Evolutionary conservation across 1,140 invertebrate species (phyloP), one percentile per base, ranked within the genome.

Genomic region (Drosophila lacteicornis): DNA sequence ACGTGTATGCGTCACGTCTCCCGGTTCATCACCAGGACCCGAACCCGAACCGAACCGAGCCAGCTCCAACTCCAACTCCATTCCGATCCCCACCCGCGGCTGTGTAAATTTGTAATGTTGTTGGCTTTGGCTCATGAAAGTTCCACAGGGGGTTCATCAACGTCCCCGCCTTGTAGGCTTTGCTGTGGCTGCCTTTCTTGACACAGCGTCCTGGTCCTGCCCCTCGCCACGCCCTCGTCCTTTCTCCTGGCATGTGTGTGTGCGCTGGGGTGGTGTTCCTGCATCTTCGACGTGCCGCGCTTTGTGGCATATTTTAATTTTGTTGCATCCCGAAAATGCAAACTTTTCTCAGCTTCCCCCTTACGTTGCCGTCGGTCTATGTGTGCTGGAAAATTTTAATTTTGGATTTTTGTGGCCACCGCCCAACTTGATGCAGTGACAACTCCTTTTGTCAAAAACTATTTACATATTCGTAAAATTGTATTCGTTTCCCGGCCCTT

Each of bases 271-370:
- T 46, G 61, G 57, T 46, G 61, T 62, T 59, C 58, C 66, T 79
- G 81, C 77, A 84, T 85, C 81, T 84, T 84, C 82, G 77, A 84
- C 77, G 77, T 85, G 77, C 62, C 59, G 50, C 83, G 79, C 79
- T 86, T 87, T 86, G 82, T 87, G 83, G 83, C 83, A 86, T 82
- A 82, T 87, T 86, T 87, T 87, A 86, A 87, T 82, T 86, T 87
- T 82, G 82, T 79, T 87, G 83, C 82, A 79, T 58, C 83, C 79
- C 79, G 53, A 86, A 82, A 86, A 77, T 68, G 68, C 58, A 78
- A 85, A 85, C 82, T 85, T 85, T 87, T 67, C 70, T 55, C 63
- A 45, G 43, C 59, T 51, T 69, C 36, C 49, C 42, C 22, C 38
- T 12, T 22, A 22, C 22, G 51, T 45, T 40, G n/a, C 30, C 47